phyloP scores from a whole-genome alignment of 2,113 vertebrate species.

The Dromaius novaehollandiae region DNA sequence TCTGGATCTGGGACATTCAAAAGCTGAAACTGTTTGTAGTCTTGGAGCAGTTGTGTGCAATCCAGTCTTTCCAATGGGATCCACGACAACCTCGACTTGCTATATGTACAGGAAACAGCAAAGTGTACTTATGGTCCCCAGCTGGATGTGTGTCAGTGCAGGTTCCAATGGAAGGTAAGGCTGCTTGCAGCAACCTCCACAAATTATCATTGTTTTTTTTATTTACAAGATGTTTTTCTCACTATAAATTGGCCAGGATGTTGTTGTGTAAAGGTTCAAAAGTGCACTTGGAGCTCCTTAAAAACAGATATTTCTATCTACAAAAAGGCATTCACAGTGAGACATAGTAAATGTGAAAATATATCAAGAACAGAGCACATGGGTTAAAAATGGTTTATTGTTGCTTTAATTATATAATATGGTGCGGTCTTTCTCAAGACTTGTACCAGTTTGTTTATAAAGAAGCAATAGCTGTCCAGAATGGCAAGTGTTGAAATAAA shows the following conservation, averaged over 20 bases:
- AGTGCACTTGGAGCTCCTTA: background rate
- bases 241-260: accelerated
- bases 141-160: conserved; percentile 87
- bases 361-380: background rate
- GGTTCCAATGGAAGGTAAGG: conserved; percentile 87
- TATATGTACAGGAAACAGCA: conserved; percentile 85
- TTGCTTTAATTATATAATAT: background rate
- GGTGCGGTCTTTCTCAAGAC: background rate
- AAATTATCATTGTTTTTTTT: background rate
- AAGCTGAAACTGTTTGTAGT: conserved; percentile 85
- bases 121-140: conserved; percentile 90
- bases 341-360: background rate
- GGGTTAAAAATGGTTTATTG: background rate
- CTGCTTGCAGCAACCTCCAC: background rate
- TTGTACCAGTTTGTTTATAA: background rate
- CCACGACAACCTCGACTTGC: conserved; percentile 86
- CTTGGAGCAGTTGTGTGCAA: conserved; percentile 83
- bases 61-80: conserved; percentile 92
- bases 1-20: conserved; percentile 95
- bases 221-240: accelerated
- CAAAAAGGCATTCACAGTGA: background rate
- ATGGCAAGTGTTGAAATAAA: no score
- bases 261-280: background rate
- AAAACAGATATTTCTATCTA: accelerated
- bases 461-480: background rate